Base-by-base conservation (phyloP, 2,113 vertebrate genomes). In the Seriola dumerili region DNA sequence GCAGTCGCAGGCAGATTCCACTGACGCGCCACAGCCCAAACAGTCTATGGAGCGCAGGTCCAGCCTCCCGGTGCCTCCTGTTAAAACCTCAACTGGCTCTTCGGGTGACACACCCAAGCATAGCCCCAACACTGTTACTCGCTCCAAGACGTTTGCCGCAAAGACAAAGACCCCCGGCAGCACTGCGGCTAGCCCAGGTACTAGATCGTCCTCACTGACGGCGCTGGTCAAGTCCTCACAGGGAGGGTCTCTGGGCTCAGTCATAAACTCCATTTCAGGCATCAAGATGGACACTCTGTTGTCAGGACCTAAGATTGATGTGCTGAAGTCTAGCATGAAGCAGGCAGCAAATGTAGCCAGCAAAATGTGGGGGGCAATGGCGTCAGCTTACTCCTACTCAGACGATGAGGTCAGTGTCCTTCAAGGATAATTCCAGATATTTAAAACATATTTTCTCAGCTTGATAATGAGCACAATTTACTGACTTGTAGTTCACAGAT, bases 331-430 rank as follows among this genome's bases (percentile, higher is more conserved):
- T 0, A 59, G 98, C 89, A 96, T 99, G 97, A 99, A 99, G 88
- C 98, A 99, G 93, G 98, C 97, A 5, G 97, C 97, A 12, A 99
- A 92, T 21, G 97, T 98, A 38, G 98, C 98, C 88, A 99, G 96
- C 89, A 99, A 98, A 90, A 81, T 99, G 95, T 99, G 96, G 97
- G 98, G 92, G n/a, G 97, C 95, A 4, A 96, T 99, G 50, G 94
- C 97, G 0, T 97, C 97, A 0, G 97, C 96, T 0, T 99, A 98
- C 61, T 96, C 55, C 81, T 97, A 98, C 89, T 97, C 97, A 0
- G 98, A 99, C 77, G 98, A 98, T 21, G 98, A 99, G 96, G 98
- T 95, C 74, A 94, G 94, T 16, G 32, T 48, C 14, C 0, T 4
- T 32, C n/a, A 62, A 32, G 0, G 23, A 38, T 25, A 0, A 0